Base-by-base conservation (phyloP, 2,888 invertebrate genomes). In the Eristalinus sepulchralis region DNA sequence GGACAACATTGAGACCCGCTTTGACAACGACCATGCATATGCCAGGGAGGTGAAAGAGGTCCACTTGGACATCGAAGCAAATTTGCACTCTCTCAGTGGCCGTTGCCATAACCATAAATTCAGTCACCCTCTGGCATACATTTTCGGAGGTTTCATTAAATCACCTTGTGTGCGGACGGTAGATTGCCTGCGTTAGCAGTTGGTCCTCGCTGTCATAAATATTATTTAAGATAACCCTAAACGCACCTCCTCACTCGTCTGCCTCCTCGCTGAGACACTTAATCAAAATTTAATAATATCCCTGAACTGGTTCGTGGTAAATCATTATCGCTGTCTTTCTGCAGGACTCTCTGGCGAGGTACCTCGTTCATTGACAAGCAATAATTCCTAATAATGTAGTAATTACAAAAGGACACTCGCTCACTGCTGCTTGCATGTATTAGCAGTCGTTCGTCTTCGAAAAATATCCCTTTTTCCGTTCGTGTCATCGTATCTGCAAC, bases 281-380 rank as follows among this genome's bases (percentile, higher is more conserved):
- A 86, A 86, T 86, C 86, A 86, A 86, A 83, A 83, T 86, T 86
- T 86, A 86, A 86, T 86, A 85, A 85, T 79, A 83, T 81, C 66
- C 68, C 53, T 71, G 60, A 24, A 57, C 57, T 5, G 27, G 27
- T 13, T 24, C 57, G 47, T 75, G 73, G 73, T 86, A 83, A 86
- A 86, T 86, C 83, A 86, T 85, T 76, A 39, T 47, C 39, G 17
- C 17, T 39, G 66, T n/a, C 33, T 27, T 53, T 39, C 57, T 24
- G 1, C n/a, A 22, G 33, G 39, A 47, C 31, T 31, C 62, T n/a
- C 39, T n/a, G 6, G 2, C 13, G 57, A 1, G 66, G 57, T 57
- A 67, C 71, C 70, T 64, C 70, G 66, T 55, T 82, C 78, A 86
- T 83, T 86, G 86, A 86, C 86, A 86, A 79, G 83, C 75, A 83